Evolutionary conservation across 2,113 vertebrate species (phyloP).

Genomic region (Columba livia): DNA sequence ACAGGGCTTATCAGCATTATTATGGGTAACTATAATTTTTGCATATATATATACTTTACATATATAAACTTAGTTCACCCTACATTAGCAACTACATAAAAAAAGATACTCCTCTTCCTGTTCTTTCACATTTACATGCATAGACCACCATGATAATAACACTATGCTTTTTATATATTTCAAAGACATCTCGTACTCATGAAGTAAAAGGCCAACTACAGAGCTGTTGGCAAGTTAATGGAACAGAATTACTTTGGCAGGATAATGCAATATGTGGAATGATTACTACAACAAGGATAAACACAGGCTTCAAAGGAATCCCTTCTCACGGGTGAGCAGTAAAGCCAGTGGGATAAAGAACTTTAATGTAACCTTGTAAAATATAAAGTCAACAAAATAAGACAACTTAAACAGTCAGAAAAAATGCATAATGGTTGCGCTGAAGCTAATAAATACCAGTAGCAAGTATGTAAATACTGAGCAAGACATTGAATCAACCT

Average conservation of each 20-base stretch:
- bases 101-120: neutral
- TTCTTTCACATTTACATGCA: neutral
- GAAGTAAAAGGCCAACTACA: neutral
- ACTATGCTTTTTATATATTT: neutral
- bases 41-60: neutral
- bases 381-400: neutral
- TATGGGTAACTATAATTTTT: neutral
- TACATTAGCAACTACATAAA: neutral
- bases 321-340: accelerated
- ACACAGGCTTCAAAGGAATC: neutral
- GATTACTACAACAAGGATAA: neutral
- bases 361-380: neutral
- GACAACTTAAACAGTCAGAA: neutral
- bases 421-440: neutral
- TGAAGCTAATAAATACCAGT: neutral
- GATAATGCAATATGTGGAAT: neutral
- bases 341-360: accelerated
- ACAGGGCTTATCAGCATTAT: neutral
- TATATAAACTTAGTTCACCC: neutral
- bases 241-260: neutral
- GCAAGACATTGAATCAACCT: neutral
- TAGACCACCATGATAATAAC: neutral
- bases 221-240: neutral
- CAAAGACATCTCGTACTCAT: neutral
- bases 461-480: accelerated